Conservation (phyloP, 2,888 invertebrate species). For the Lordiphosa andalusiaca region DNA sequence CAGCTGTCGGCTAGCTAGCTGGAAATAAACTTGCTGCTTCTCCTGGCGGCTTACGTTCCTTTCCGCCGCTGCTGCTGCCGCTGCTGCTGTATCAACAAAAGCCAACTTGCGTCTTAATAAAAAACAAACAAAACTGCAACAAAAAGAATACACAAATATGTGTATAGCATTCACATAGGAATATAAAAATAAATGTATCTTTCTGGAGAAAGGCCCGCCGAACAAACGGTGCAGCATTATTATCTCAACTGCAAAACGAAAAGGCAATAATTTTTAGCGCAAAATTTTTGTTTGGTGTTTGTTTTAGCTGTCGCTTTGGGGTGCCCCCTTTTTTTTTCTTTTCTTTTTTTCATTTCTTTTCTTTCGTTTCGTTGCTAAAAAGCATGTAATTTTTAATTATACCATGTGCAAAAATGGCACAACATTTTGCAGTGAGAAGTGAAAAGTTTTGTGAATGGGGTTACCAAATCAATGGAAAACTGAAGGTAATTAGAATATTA, state of each 20-base stretch:
- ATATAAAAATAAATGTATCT: slow-evolving; percentile 29
- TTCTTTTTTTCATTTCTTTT: slow-evolving; percentile 4
- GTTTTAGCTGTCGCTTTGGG: slow-evolving; percentile 25
- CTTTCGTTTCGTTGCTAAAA: slow-evolving; percentile 18
- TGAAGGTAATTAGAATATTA: too few relatives aligned
- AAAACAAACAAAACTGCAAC: slow-evolving; percentile 44
- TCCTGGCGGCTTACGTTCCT: slow-evolving; percentile 16
- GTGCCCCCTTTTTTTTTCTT: slow-evolving; percentile 19
- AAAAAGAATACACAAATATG: slow-evolving; percentile 14
- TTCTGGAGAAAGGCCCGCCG: slow-evolving; percentile 24
- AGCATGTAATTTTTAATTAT: slow-evolving; percentile 58
- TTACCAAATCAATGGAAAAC: too few relatives aligned
- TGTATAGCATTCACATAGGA: slow-evolving; percentile 12
- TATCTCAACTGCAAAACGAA: slow-evolving; percentile 8
- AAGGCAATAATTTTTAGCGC: slow-evolving; percentile 22
- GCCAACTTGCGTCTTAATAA: slow-evolving; percentile 35
- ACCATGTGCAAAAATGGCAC: slow-evolving; percentile 16
- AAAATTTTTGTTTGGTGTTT: slow-evolving; percentile 22
- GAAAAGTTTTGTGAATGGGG: slow-evolving; percentile 10
- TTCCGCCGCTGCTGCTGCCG: not conserved
- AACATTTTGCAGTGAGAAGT: slow-evolving; percentile 32
- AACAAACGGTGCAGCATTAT: not conserved
- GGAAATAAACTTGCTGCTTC: slow-evolving; percentile 32
- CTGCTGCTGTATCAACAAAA: slow-evolving; percentile 35
- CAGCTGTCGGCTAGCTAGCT: slow-evolving; percentile 30